Evolutionary conservation across 1,140 invertebrate genomes (phyloP).

Genomic region (Chironomus striatipennis): DNA sequence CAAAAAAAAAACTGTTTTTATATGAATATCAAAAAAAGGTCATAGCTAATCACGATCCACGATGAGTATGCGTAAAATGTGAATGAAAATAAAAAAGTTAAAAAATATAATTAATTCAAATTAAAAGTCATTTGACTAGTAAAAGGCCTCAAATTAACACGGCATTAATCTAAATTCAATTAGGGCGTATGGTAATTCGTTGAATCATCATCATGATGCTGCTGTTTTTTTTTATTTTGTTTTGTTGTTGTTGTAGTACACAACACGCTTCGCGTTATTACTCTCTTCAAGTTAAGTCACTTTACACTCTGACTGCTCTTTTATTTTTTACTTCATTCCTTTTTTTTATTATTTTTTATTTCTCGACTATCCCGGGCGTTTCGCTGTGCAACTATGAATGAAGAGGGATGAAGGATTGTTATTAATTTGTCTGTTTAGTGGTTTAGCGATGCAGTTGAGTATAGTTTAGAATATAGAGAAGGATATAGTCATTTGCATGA

Average conservation of each 20-base stretch:
- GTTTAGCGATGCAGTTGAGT: too few relatives aligned
- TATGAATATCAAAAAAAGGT: too few relatives aligned
- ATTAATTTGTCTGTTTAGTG: too few relatives aligned
- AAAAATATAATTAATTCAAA: slow-evolving; percentile 21
- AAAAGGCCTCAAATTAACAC: slow-evolving; percentile 20
- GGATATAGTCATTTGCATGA: too few relatives aligned
- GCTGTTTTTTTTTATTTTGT: background rate
- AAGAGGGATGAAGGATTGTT: too few relatives aligned
- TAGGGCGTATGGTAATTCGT: slow-evolving; percentile 7
- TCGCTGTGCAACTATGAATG: background rate
- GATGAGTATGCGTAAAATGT: background rate
- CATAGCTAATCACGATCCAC: too few relatives aligned
- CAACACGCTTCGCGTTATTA: background rate
- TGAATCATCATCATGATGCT: slow-evolving; percentile 20
- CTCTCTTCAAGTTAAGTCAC: background rate
- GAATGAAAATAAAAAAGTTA: background rate
- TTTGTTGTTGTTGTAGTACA: background rate
- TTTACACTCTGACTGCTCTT: background rate
- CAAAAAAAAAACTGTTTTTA: background rate
- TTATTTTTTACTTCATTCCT: background rate
- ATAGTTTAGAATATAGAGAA: too few relatives aligned
- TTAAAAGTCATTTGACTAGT: slow-evolving; percentile 23
- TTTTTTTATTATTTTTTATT: background rate
- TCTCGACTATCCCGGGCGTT: background rate
- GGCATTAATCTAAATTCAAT: slow-evolving; percentile 21